phyloP scores from a whole-genome alignment of 2,888 invertebrate genomes.

The Oligia latruncula region DNA sequence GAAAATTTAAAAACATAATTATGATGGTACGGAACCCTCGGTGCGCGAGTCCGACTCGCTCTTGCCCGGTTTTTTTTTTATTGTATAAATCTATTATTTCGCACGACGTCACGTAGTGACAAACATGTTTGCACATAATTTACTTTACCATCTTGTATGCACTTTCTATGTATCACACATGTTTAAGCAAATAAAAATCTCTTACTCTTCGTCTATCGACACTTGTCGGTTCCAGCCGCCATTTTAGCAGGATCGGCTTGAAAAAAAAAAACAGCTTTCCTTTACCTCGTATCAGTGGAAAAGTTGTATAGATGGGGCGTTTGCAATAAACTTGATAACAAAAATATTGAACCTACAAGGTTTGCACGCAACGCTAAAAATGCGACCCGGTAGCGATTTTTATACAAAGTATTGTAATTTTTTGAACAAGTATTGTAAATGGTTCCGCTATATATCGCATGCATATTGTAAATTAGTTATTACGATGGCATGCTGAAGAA shows the following conservation, averaged over 20 bases:
- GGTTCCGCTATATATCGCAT: constrained; percentile 36
- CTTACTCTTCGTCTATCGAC: neutral
- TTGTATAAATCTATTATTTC: no score
- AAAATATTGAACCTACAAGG: constrained; percentile 8
- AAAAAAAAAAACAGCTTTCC: neutral
- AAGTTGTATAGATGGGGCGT: neutral
- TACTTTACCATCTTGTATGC: no score
- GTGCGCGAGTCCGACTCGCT: no score
- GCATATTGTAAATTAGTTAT: constrained; percentile 31
- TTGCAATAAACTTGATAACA: constrained; percentile 4
- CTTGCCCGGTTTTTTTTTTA: no score
- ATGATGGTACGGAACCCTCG: no score
- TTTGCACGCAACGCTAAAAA: constrained; percentile 46
- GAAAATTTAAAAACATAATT: no score
- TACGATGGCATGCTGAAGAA: constrained; percentile 11
- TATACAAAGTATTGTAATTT: constrained; percentile 23
- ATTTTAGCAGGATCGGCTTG: no score
- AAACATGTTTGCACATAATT: no score
- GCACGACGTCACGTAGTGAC: no score
- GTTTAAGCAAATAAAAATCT: no score
- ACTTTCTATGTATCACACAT: no score
- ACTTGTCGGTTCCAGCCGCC: no score
- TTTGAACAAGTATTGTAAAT: constrained; percentile 20
- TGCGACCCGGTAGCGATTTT: constrained; percentile 16
- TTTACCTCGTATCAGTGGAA: neutral